Percentiles rank a stretch among this genome's conserved stretches.
These are phyloP conservation scores for Linyphia triangularis DNA, from an alignment of 2,888 invertebrate species.

Conservation along the genomic window DNA sequence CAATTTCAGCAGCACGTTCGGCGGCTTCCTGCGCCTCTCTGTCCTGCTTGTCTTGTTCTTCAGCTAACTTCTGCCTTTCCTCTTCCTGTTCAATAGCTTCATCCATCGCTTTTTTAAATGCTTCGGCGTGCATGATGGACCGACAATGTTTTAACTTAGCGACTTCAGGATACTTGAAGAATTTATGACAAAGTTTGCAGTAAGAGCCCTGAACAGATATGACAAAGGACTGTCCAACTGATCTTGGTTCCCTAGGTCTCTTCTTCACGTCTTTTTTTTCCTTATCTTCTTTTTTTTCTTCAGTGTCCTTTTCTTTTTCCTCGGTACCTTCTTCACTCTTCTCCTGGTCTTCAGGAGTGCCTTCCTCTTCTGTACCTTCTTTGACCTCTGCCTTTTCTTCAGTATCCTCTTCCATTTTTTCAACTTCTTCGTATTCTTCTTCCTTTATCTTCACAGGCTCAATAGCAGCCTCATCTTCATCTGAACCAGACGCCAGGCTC, in stretches of 20 bases:
- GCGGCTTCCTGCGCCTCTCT: constrained; percentile 68
- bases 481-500: constrained; percentile 67
- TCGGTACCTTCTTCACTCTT: constrained; percentile 28
- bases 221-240: constrained; percentile 69
- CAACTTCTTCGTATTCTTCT: constrained; percentile 51
- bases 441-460: constrained; percentile 63
- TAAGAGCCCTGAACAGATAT: constrained; percentile 72
- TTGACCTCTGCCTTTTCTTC: constrained; percentile 45
- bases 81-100: constrained; percentile 73
- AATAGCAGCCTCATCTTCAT: constrained; percentile 73
- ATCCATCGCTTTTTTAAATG: constrained; percentile 71
- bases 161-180: constrained; percentile 68
- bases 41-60: constrained; percentile 70
- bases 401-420: constrained; percentile 55
- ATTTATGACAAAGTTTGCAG: constrained; percentile 71
- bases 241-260: constrained; percentile 69
- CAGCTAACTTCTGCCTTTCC: constrained; percentile 71
- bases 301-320: neutral
- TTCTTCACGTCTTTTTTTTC: constrained; percentile 66
- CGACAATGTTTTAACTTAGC: constrained; percentile 72
- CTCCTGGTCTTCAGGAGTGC: constrained; percentile 24
- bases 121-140: constrained; percentile 68
- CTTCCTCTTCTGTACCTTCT: constrained; percentile 32
- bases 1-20: constrained; percentile 67
- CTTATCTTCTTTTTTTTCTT: constrained; percentile 61